Evolutionary conservation across 2,888 invertebrate genomes (phyloP), one percentile per base, ranked within the genome.

Genomic region (Xanthorhoe spadicearia): DNA sequence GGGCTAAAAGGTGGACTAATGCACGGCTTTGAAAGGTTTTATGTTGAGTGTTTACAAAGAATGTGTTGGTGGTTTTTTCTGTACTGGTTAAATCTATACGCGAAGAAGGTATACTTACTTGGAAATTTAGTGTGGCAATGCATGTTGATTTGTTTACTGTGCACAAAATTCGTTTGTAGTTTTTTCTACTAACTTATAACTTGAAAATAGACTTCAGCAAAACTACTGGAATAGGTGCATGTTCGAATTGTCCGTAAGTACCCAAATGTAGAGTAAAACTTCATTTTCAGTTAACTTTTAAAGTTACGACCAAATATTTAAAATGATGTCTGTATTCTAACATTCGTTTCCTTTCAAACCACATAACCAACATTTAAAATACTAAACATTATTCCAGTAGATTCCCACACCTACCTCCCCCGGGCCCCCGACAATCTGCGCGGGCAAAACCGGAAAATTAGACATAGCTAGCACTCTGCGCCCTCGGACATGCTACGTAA

Each of bases 371-470:
- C 51, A 51, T 51, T 38, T 23, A 58, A 57, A 58, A 58, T 35
- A 43, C 15, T 17, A 50, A 38, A 59, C 54, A 64, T 59, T 55
- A 59, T 59, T 64, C 54, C 53, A 66, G 49, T 54, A 50, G 60
- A 67, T 57, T 67, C 61, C 62, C 67, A 61, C 64, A 68, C 63
- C 60, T 68, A 57, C 43, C 74, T 84, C 86, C 85, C 88, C 68
- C 73, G 86, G 83, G 80, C 69, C 60, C 66, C 64, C 67, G 70
- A 85, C 90, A 89, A 90, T 91, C 88, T 89, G 77, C 84, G 89
- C 87, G 90, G 79, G 87, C 90, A 77, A 83, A 83, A 87, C 89
- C 92, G 92, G 90, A 91, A 92, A 92, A 92, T 92, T 91, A 90
- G 82, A 90, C 89, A 87, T 85, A 85, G 87, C 85, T 43, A 32